Evolutionary conservation across 2,888 invertebrate genomes (phyloP), one percentile per base, ranked within the genome.

Genomic region (Lysandra bellargus): DNA sequence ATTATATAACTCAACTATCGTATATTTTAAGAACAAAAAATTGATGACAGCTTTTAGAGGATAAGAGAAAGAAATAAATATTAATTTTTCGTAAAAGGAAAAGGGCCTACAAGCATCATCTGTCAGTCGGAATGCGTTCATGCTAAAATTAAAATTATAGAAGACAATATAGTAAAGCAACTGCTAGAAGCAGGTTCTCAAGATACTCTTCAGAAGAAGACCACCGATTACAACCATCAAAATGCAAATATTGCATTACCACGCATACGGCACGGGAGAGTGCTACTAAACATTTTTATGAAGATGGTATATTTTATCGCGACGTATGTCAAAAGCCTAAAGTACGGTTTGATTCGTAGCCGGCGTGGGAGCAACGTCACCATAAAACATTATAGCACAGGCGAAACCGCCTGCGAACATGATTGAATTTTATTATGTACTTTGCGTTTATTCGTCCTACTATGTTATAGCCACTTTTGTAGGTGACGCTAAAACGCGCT

Each of bases 381-480:
- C 88, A 91, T 93, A 92, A 93, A 93, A 89, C 90, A 91, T 89
- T 89, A 88, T 86, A 83, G 85, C 85, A 87, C 87, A 88, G 89
- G 88, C 84, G 87, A 86, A 85, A 87, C 88, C 88, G 88, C 86
- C 88, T 85, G 88, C 86, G 86, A 87, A 88, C 90, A 88, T 91
- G 92, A 93, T 92, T 92, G 92, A 92, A 93, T 90, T 92, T 93
- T 92, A 93, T 92, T 87, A 89, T 89, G 84, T 85, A 87, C 89
- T 88, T 88, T 87, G 85, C 85, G 86, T 87, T 85, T 87, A 87
- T 88, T 88, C 85, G 84, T 82, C 78, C 78, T 64, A 74, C 80
- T 80, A 80, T 81, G 80, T 80, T 80, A 80, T 78, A 78, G 81
- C 79, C 80, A 82, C 82, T 84, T 82, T 83, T 81, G 80, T 79